Evolutionary conservation across 2,888 invertebrate species (phyloP), one percentile per base, ranked within the genome.

Genomic region (Tiliacea aurago): DNA sequence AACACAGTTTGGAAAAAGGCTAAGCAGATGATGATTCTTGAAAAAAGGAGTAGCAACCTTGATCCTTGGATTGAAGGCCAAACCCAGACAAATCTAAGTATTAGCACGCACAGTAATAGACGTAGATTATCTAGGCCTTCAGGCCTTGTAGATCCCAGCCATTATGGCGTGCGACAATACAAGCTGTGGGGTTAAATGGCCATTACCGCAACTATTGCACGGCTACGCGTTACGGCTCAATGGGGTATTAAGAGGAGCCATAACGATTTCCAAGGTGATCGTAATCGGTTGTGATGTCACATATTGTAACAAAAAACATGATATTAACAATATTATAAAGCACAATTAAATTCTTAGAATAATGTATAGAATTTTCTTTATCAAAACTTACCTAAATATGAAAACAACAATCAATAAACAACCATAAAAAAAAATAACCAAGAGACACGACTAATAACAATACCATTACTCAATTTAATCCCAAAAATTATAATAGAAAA

Each of bases 401-500:
- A 69, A 72, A 3, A 72, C 3, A 55, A 73, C 10, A 68, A 74
- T 62, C 13, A 11, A 72, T 67, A 76, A 80, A 83, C 64, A 76
- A 70, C 33, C 51, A 64, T 63, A 53, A 56, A 70, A 56, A 70
- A 56, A 61, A 75, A 72, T 28, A 28, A 81, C 62, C 51, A 66
- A 62, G 47, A 65, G 4, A 78, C 49, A 73, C 65, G 70, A 76
- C 53, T 47, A 73, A 77, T 74, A 78, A 80, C 67, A 83, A 84
- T 84, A 78, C 58, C 75, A 80, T 83, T 47, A 84, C 23, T 87
- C 80, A 83, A 23, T 72, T 58, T 78, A 79, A 87, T 81, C 77
- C 73, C 65, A 45, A 67, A 74, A 86, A 65, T 83, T 23, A 76
- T 73, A 83, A 73, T 73, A 72, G 64, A 80, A 82, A 84, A 75